Percentiles rank a stretch among this genome's conserved stretches.
phyloP scores from a whole-genome alignment of 2,113 vertebrate species.

The Laticauda colubrina region DNA sequence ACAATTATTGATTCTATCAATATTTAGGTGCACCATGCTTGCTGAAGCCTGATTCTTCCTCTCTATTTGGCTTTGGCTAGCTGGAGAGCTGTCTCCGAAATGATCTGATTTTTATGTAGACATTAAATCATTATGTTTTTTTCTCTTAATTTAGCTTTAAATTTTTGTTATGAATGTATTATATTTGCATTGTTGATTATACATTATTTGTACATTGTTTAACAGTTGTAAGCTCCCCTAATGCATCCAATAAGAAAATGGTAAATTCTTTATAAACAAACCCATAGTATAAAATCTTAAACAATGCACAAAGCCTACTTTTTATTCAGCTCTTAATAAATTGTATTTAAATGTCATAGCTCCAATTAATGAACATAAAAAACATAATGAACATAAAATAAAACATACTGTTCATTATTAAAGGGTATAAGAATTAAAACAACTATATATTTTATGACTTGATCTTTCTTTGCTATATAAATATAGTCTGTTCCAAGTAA shows the following conservation, averaged over 20 bases:
- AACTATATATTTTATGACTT: not conserved
- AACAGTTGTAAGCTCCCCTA: not conserved
- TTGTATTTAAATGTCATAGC: not conserved
- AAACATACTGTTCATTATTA: not conserved
- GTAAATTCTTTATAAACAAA: not conserved
- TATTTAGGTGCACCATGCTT: not conserved
- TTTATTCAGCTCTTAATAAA: not conserved
- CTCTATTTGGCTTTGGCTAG: not conserved
- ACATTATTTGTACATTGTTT: not conserved
- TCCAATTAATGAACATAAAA: not conserved
- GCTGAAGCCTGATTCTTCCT: not conserved
- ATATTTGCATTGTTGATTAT: not conserved
- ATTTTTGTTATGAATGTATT: not conserved
- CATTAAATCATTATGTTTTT: not conserved
- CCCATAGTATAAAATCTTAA: not conserved
- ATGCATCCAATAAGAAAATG: not conserved
- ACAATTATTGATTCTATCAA: not conserved
- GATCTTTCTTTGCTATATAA: not conserved
- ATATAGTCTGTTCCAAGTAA: not conserved
- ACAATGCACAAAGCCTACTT: not conserved
- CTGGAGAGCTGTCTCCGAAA: not conserved
- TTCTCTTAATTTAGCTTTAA: not conserved
- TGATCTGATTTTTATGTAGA: not conserved
- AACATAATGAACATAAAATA: constrained; percentile 6
- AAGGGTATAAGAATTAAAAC: not conserved